phyloP scores from a whole-genome alignment of 64 coral and sea anemone genomes.

The Platygyra sinensis region DNA sequence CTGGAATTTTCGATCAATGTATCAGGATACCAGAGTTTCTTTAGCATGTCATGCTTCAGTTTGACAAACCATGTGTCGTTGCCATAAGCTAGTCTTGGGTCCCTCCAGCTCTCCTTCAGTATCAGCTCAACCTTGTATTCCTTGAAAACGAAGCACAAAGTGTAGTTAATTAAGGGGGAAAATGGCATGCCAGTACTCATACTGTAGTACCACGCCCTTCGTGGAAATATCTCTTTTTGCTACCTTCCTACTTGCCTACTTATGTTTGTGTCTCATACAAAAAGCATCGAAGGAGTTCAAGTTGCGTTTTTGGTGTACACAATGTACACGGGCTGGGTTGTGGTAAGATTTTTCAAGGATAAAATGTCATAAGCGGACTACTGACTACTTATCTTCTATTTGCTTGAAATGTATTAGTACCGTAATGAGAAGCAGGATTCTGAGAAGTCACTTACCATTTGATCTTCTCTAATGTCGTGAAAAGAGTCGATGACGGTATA shows the following conservation, averaged over 20 bases:
- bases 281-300: too few species aligned
- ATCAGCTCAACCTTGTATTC: conserved; percentile 40
- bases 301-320: too few species aligned
- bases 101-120: conserved; percentile 32
- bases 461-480: conserved; percentile 38
- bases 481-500: conserved; percentile 20
- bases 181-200: too few species aligned
- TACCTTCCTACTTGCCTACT: too few species aligned
- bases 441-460: conserved; percentile 21
- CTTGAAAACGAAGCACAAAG: background rate
- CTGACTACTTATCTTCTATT: too few species aligned
- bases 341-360: too few species aligned
- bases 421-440: background rate
- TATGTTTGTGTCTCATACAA: too few species aligned
- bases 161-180: background rate
- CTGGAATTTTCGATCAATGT: conserved; percentile 32
- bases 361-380: too few species aligned
- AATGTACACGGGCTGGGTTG: too few species aligned
- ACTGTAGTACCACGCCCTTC: too few species aligned
- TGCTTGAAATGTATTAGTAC: background rate
- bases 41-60: background rate
- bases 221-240: too few species aligned
- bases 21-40: conserved; percentile 37
- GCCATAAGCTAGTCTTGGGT: conserved; percentile 27
- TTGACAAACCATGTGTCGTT: conserved; percentile 18